These are phyloP conservation scores for Hoplodrina ambigua DNA, from an alignment of 2,888 invertebrate genomes.

Conservation along the genomic window DNA sequence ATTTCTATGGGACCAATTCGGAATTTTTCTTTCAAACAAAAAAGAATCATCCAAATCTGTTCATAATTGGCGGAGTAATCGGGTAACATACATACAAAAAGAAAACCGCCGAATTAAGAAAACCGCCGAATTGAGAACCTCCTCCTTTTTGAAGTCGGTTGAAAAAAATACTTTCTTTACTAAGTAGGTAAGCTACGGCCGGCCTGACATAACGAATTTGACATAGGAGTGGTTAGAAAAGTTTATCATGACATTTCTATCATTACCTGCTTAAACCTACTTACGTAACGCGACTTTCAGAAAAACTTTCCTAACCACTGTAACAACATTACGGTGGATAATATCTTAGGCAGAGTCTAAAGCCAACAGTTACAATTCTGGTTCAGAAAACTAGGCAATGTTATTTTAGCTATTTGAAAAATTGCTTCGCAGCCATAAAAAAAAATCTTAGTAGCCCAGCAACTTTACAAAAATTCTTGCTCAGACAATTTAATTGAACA, in stretches of 20 bases:
- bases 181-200: conserved; percentile 22
- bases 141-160: too few relatives aligned
- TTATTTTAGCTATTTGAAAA: conserved; percentile 14
- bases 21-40: too few relatives aligned
- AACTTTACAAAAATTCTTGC: conserved; percentile 7
- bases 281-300: conserved; percentile 38
- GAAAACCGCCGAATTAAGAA: too few relatives aligned
- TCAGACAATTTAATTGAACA: conserved; percentile 43
- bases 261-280: not conserved
- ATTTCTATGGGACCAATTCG: too few relatives aligned
- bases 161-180: conserved; percentile 31
- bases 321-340: conserved; percentile 14
- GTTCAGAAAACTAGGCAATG: conserved; percentile 6
- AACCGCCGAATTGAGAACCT: too few relatives aligned
- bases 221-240: conserved; percentile 27
- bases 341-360: not conserved
- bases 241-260: conserved; percentile 29
- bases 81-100: too few relatives aligned
- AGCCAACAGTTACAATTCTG: not conserved
- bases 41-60: too few relatives aligned
- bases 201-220: conserved; percentile 43
- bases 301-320: conserved; percentile 30
- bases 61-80: too few relatives aligned
- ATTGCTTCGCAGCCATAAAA: not conserved
- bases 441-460: conserved; percentile 7